Conservation (phyloP, 2,113 vertebrate species). For the Ctenomys sociabilis region DNA sequence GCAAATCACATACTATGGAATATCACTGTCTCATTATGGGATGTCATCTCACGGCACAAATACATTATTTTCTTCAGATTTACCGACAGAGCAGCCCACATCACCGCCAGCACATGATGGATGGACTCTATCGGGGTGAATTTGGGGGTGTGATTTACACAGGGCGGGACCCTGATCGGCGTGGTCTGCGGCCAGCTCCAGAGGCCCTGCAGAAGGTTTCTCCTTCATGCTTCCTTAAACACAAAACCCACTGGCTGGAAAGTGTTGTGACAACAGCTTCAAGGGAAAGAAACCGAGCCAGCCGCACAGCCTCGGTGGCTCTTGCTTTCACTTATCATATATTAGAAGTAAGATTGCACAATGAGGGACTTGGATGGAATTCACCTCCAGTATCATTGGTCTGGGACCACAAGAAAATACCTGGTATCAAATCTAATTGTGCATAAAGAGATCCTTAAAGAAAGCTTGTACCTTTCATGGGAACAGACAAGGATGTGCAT, state of each 20-base stretch:
- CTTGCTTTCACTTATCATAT: not conserved
- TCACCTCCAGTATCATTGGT: not conserved
- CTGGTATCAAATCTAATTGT: slow-evolving; percentile 4
- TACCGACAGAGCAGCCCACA: slow-evolving; percentile 49
- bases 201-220: slow-evolving; percentile 67
- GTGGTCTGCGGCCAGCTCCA: slow-evolving; percentile 60
- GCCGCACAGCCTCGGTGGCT: not conserved
- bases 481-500: not conserved
- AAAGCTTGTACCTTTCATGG: not conserved
- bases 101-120: slow-evolving; percentile 70
- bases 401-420: not conserved
- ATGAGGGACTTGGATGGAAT: not conserved
- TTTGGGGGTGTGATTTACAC: slow-evolving; percentile 77
- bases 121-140: slow-evolving; percentile 70
- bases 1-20: slow-evolving; percentile 77
- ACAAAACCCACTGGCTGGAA: slow-evolving; percentile 62
- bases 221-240: slow-evolving; percentile 83
- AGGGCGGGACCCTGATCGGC: slow-evolving; percentile 65
- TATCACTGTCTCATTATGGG: slow-evolving; percentile 83
- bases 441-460: not conserved
- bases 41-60: slow-evolving; percentile 81
- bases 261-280: not conserved
- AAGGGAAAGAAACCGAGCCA: slow-evolving; percentile 21
- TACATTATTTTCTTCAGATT: slow-evolving; percentile 83
- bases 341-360: slow-evolving; percentile 19